A percentile compares a stretch with the other conserved stretches of the same genome.
phyloP scores from a whole-genome alignment of 2,888 invertebrate genomes.

The Ephialtes manifestator region DNA sequence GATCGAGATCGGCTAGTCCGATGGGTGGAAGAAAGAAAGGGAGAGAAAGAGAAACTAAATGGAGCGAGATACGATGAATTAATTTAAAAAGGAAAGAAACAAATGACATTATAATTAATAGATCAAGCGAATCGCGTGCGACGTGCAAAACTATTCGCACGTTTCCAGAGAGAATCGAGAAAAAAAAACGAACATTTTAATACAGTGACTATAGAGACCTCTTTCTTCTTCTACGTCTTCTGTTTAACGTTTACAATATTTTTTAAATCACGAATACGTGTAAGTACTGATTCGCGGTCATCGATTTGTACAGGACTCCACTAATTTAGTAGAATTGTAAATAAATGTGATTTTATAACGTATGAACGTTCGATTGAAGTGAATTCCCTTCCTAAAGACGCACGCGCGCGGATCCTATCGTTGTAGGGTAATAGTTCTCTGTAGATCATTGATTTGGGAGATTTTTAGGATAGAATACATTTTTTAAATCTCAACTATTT shows the following conservation, averaged over 20 bases:
- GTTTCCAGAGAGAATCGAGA: constrained; percentile 23
- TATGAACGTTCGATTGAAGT: constrained; percentile 43
- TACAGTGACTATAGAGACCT: constrained; percentile 74
- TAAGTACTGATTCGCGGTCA: constrained; percentile 74
- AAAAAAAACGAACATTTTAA: constrained; percentile 75
- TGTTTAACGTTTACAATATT: constrained; percentile 50
- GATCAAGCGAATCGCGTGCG: constrained; percentile 16
- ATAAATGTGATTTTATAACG: constrained; percentile 85
- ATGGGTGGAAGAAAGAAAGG: constrained; percentile 28
- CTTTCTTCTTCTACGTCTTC: constrained; percentile 47
- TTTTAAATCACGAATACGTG: constrained; percentile 74
- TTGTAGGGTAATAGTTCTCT: neutral
- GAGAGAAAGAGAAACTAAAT: neutral
- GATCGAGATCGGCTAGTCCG: constrained; percentile 62
- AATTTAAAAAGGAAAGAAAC: constrained; percentile 5
- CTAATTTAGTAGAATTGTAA: constrained; percentile 84
- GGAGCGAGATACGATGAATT: neutral
- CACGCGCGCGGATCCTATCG: neutral
- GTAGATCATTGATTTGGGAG: neutral
- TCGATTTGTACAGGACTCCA: constrained; percentile 82
- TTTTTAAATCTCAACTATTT: too few species aligned
- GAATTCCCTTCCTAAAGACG: constrained; percentile 2
- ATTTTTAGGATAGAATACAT: too few species aligned
- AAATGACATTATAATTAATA: constrained; percentile 24
- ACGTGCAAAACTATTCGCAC: constrained; percentile 4